These are phyloP conservation scores for Gasteruption jaculator DNA, from an alignment of 2,888 invertebrate genomes.

Conservation along the genomic window DNA sequence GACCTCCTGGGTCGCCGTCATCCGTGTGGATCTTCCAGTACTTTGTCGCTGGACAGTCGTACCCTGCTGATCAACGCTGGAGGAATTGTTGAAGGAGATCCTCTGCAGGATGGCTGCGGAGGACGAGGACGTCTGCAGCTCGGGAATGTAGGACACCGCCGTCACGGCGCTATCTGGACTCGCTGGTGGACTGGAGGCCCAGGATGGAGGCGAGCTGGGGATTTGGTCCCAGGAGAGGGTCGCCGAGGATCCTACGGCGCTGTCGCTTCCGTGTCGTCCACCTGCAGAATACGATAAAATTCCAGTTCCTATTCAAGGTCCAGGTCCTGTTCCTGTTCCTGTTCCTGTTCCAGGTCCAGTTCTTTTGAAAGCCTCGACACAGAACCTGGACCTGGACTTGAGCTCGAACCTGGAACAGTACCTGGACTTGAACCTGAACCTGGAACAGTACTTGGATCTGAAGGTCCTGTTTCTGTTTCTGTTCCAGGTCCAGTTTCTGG, in stretches of 20 bases:
- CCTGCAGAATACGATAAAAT: slow-evolving; percentile 42
- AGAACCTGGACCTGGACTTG: too few relatives aligned
- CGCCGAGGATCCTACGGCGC: slow-evolving; percentile 64
- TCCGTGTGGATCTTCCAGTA: slow-evolving; percentile 37
- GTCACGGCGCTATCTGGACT: slow-evolving; percentile 57
- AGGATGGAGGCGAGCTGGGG: slow-evolving; percentile 58
- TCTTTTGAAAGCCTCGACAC: too few relatives aligned
- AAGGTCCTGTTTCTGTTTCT: too few relatives aligned
- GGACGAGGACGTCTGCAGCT: too few relatives aligned
- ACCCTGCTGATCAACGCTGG: slow-evolving; percentile 57
- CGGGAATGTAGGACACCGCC: slow-evolving; percentile 56
- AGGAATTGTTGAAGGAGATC: slow-evolving; percentile 62
- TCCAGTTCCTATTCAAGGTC: neutral
- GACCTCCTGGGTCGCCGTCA: slow-evolving; percentile 27
- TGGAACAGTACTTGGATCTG: too few relatives aligned
- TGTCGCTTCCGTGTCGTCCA: slow-evolving; percentile 56
- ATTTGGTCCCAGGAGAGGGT: slow-evolving; percentile 56
- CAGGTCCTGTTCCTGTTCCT: neutral
- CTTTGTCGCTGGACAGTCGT: slow-evolving; percentile 42
- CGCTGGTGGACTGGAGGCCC: slow-evolving; percentile 59
- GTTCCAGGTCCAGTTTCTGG: too few relatives aligned
- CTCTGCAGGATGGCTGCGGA: slow-evolving; percentile 55
- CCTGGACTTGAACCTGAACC: too few relatives aligned
- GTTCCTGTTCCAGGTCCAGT: neutral
- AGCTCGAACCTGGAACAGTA: too few relatives aligned